Evolutionary conservation across 1,140 invertebrate species (phyloP), one percentile per base, ranked within the genome.

Genomic region (Drosophila persimilis): DNA sequence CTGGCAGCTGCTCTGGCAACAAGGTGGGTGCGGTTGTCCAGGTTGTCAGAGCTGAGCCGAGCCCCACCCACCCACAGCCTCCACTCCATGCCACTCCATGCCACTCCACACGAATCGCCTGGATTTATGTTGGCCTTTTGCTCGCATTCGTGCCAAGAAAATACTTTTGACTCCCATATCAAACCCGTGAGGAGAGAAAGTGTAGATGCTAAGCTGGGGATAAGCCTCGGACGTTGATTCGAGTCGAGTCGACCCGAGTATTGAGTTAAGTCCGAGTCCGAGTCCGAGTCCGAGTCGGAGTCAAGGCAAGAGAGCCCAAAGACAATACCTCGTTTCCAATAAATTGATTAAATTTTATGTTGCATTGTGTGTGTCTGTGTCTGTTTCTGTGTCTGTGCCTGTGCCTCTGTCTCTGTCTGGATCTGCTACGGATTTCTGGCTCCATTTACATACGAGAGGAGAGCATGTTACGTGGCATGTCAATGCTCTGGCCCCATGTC

Each of bases 291-390:
- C 24, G 24, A 26, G 5, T 26, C 24, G 3, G 29, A 29, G 35
- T 39, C 24, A 61, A 62, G 44, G n/a, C 46, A 45, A 56, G 52
- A 75, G 54, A 63, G 20, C 20, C 51, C 47, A 48, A 26, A 86
- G 63, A 81, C 81, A 86, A 85, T 86, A 57, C 39, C 77, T 86
- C 77, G 73, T 81, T 85, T 73, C 54, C 80, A 85, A 85, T 85
- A 86, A 85, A 85, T 85, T 86, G 81, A 86, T 85, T 85, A 85
- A 85, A 80, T 75, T 85, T 86, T 70, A 85, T 86, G 81, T 86
- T 59, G 77, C 81, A 86, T 85, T 85, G 80, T 86, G 46, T 51
- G 54, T 44, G 35, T 51, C 50, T 44, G 35, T 7, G 69, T 22
- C 59, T 66, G 57, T 77, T 53, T 58, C 45, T 22, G 50, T 17